Evolutionary conservation across 2,888 invertebrate genomes (phyloP), one percentile per base, ranked within the genome.

Genomic region (Epiblema foenella): DNA sequence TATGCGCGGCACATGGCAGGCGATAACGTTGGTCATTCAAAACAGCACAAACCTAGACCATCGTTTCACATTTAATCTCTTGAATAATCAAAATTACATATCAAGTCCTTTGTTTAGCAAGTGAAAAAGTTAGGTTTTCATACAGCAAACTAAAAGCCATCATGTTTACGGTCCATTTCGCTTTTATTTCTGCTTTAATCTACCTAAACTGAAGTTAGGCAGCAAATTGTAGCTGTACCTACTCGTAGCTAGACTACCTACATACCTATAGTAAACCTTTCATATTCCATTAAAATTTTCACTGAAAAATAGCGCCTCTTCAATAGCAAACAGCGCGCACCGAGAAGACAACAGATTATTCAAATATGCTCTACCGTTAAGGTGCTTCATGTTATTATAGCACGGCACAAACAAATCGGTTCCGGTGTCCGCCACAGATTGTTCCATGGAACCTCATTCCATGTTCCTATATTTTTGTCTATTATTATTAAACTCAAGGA

Each of bases 291-390:
- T 63, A 52, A 63, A 10, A 4, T 20, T 39, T 39, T 51, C 12
- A 15, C 37, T 15, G 37, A 52, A 52, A 37, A 64, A 64, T 10
- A 64, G n/a, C 11, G 20, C 42, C 52, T 15, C 15, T 20, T 49
- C 8, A 17, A 52, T 10, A 37, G n/a, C 18, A 12, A 37, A 52
- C 29, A 52, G 20, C 15, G 37, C 3, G 12, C 37, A 52, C 49
- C 52, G 20, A 20, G 52, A 52, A 64, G 33, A 64, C 39, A 54
- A 64, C 52, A 64, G 39, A 64, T 64, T 64, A 54, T 64, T 64
- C 52, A 52, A 52, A 64, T 64, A 52, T 52, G 63, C 9, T 64
- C 37, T 64, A 64, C 20, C 64, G 64, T 54, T 64, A 54, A 54
- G 64, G 18, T 52, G 64, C 52, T 54, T 17, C 39, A 20, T 64